Evolutionary conservation across 1,140 invertebrate species (phyloP).

Genomic region (Drosophila parvula): DNA sequence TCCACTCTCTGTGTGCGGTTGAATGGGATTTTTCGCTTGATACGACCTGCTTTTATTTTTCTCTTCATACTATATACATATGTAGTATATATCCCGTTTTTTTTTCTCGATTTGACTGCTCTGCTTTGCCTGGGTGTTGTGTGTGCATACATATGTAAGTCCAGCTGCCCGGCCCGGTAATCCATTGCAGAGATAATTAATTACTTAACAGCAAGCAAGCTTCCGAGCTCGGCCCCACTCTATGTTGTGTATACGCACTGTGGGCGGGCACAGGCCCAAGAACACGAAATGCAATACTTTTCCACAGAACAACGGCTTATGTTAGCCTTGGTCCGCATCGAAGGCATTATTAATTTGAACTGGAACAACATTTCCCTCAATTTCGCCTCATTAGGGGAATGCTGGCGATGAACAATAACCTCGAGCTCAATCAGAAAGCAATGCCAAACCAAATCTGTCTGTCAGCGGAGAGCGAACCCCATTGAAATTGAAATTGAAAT

Average conservation of each 20-base stretch:
- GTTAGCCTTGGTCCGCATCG: not conserved
- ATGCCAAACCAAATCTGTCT: constrained; percentile 19
- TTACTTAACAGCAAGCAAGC: constrained; percentile 48
- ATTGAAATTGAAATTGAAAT: constrained; percentile 62
- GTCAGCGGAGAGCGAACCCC: constrained; percentile 11
- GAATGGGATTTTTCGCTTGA: constrained; percentile 16
- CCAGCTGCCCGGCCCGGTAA: constrained; percentile 42
- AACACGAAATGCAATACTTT: constrained; percentile 21
- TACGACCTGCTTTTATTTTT: constrained; percentile 19
- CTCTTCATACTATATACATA: not conserved
- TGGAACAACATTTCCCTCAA: constrained; percentile 6
- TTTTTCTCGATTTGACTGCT: constrained; percentile 12
- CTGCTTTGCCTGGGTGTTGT: constrained; percentile 13
- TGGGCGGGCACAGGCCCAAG: not conserved
- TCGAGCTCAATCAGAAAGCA: constrained; percentile 29
- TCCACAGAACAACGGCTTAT: too few relatives aligned
- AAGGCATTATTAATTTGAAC: constrained; percentile 22
- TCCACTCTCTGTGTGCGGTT: constrained; percentile 17
- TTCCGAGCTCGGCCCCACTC: not conserved
- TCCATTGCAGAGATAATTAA: constrained; percentile 66
- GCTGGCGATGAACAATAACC: constrained; percentile 17
- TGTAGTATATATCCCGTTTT: constrained; percentile 1
- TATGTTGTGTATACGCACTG: constrained; percentile 43
- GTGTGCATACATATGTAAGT: constrained; percentile 49
- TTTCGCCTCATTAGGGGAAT: constrained; percentile 26